A percentile compares a stretch with the other conserved stretches of the same genome.
These are phyloP conservation scores for Oxystoma pomonae DNA, from an alignment of 2,888 invertebrate species.

Conservation along the genomic window DNA sequence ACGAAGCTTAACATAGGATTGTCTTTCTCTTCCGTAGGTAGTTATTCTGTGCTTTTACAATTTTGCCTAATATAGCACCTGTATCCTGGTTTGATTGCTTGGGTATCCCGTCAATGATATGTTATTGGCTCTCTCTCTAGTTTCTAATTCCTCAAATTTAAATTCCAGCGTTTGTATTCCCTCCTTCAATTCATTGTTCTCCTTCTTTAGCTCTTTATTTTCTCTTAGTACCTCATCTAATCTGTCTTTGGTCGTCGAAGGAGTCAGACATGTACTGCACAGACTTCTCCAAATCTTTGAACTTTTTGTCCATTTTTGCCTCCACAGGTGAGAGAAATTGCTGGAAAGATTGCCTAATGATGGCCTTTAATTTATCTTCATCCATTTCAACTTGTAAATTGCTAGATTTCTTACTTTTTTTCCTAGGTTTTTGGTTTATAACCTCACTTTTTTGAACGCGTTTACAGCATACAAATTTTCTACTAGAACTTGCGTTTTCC, in stretches of 20 bases:
- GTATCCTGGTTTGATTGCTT: neutral
- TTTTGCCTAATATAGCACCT: neutral
- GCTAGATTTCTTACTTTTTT: neutral
- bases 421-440: constrained; percentile 2
- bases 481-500: constrained; percentile 2
- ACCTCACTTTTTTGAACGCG: constrained; percentile 11
- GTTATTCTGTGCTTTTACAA: neutral
- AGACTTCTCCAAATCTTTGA: constrained; percentile 10
- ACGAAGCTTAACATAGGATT: no score
- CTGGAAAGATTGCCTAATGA: constrained; percentile 5
- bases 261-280: constrained; percentile 11
- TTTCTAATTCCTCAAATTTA: constrained; percentile 8
- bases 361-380: constrained; percentile 7
- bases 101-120: constrained; percentile 9
- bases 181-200: constrained; percentile 10
- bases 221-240: neutral
- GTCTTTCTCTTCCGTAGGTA: no score
- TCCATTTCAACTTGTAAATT: constrained; percentile 5
- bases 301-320: constrained; percentile 1
- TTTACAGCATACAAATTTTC: constrained; percentile 8
- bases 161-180: constrained; percentile 4
- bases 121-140: constrained; percentile 7
- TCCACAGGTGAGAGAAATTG: constrained; percentile 4
- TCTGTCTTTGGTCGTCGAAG: constrained; percentile 12
- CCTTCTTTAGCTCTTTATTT: constrained; percentile 5